A percentile compares a stretch with the other conserved stretches of the same genome.
These are phyloP conservation scores for Eupristina koningsbergeri DNA, from an alignment of 1,140 invertebrate species.

Conservation along the genomic window DNA sequence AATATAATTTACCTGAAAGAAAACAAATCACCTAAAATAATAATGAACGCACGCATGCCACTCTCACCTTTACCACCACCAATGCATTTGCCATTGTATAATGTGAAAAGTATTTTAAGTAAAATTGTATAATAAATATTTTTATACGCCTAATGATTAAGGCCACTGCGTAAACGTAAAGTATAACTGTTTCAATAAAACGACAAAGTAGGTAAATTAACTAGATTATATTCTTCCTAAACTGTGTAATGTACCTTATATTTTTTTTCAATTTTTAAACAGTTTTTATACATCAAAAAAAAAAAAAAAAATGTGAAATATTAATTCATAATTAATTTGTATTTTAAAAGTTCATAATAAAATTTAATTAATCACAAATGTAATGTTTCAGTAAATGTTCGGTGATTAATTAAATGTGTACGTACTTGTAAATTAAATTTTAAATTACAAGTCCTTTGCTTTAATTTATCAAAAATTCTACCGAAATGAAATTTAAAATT, in stretches of 20 bases:
- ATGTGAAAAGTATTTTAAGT: slow-evolving; percentile 21
- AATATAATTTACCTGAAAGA: slow-evolving; percentile 35
- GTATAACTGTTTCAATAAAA: not conserved
- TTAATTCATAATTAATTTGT: slow-evolving; percentile 27
- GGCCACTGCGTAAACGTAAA: slow-evolving; percentile 17
- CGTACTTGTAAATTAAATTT: not conserved
- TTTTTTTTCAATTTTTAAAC: slow-evolving; percentile 1
- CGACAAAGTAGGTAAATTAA: not conserved
- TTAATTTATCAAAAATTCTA: not conserved
- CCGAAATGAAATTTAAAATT: no score
- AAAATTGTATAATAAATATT: slow-evolving; percentile 27
- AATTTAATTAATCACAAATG: not conserved
- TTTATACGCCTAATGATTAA: slow-evolving; percentile 40
- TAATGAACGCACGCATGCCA: slow-evolving; percentile 61
- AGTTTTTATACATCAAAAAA: no score
- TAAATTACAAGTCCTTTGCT: not conserved
- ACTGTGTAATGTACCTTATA: slow-evolving; percentile 17
- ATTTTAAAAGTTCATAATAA: not conserved
- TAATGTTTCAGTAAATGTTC: not conserved
- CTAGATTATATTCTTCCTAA: not conserved
- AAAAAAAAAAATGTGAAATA: not conserved
- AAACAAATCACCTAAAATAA: slow-evolving; percentile 52
- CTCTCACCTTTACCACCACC: slow-evolving; percentile 66
- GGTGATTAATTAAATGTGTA: not conserved
- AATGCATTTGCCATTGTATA: slow-evolving; percentile 46